Evolutionary conservation across 2,113 vertebrate species (phyloP).

Genomic region (Chaenogobius annularis): DNA sequence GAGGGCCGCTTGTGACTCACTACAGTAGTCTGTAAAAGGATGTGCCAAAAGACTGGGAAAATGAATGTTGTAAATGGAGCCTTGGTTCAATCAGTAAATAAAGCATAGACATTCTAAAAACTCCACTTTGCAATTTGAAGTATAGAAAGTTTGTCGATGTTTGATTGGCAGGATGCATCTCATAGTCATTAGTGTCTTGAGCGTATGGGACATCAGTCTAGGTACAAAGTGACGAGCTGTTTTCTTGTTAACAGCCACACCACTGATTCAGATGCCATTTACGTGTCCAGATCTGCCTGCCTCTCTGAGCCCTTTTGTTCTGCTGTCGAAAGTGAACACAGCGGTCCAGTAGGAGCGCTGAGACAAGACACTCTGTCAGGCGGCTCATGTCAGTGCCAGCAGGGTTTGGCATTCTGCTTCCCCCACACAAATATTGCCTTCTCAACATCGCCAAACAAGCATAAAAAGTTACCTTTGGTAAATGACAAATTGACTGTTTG

Average conservation of each 20-base stretch:
- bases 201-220: neutral
- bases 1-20: constrained; percentile 47
- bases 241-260: constrained; percentile 14
- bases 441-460: constrained; percentile 10
- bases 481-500: neutral
- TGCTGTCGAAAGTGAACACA: constrained; percentile 23
- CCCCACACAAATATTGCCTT: constrained; percentile 3
- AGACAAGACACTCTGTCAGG: constrained; percentile 43
- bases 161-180: constrained; percentile 6
- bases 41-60: constrained; percentile 16
- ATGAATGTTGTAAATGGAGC: constrained; percentile 10
- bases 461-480: neutral
- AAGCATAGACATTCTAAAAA: neutral
- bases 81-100: constrained; percentile 15
- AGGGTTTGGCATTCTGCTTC: constrained; percentile 33
- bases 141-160: neutral
- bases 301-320: constrained; percentile 38
- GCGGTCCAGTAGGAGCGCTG: constrained; percentile 24
- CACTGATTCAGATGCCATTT: constrained; percentile 29
- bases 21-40: constrained; percentile 36
- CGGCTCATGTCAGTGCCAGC: constrained; percentile 49
- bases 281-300: constrained; percentile 28
- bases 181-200: constrained; percentile 20
- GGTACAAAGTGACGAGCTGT: constrained; percentile 1
- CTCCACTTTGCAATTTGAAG: neutral